Evolutionary conservation across 53 echinoderm and acorn worm species (phyloP), one percentile per base, ranked within the genome.

Genomic region (Mesocentrotus franciscanus): DNA sequence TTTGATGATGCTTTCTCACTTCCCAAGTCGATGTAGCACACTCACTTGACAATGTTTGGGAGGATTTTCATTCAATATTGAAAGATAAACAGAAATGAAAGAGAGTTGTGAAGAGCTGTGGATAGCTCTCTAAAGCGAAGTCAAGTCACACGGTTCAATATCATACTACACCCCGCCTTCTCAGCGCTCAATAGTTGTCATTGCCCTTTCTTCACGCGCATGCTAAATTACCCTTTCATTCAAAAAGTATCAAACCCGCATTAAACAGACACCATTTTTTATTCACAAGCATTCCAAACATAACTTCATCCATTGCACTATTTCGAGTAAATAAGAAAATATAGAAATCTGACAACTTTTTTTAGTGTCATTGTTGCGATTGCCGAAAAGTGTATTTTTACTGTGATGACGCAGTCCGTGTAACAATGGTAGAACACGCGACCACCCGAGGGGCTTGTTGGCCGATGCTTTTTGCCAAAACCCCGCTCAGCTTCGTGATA

Each of bases 371-470:
- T 62, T 91, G 91, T 91, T 87, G 59, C 57, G 87, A 87, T 14
- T 12, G 91, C 56, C 91, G 34, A 61, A 61, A 60, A 30, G 91
- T 91, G 91, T 59, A 87, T 91, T 91, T 66, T 66, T 15, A 61
- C 91, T 20, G 66, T 5, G 39, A 68, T 91, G 91, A 87, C 58
- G 87, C 32, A 57, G 58, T 39, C 24, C n/a, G 60, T 26, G 16
- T n/a, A 60, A 93, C 93, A 93, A 94, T 68, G 87, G 15, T 7
- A 14, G 60, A 83, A 34, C 95, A 94, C 95, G 95, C 95, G 95
- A 94, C 95, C 95, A 94, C 95, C 95, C 56, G 64, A 72, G 60
- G 95, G 95, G 95, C 95, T 60, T 94, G 95, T 94, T 94, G 95
- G 26, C 85, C 95, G 68, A 94, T 94, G 85, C 22, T 94, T n/a